Evolutionary conservation across 2,888 invertebrate species (phyloP).

Genomic region (Hipparchia sbordonii): DNA sequence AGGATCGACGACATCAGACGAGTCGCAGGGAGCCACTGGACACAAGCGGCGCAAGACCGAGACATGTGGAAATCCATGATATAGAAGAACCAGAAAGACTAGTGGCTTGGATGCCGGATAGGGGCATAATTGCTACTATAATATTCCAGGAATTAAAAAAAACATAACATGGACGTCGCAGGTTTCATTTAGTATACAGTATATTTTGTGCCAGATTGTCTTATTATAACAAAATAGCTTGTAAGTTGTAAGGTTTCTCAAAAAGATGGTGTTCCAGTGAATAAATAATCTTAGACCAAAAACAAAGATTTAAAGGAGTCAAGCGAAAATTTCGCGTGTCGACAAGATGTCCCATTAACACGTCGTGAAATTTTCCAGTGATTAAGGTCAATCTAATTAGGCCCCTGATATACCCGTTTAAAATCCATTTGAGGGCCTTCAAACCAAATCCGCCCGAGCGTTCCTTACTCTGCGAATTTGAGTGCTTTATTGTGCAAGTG

Average conservation of each 20-base stretch:
- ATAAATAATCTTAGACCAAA: neutral
- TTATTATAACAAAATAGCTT: neutral
- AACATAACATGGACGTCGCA: too few relatives aligned
- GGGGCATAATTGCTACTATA: too few relatives aligned
- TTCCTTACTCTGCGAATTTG: neutral
- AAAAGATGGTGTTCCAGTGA: neutral
- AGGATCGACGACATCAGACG: too few relatives aligned
- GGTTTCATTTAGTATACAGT: too few relatives aligned
- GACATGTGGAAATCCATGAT: too few relatives aligned
- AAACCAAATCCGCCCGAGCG: neutral
- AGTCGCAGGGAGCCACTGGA: too few relatives aligned
- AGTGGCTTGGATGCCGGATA: too few relatives aligned
- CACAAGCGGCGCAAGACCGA: too few relatives aligned
- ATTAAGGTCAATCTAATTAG: slow-evolving; percentile 1
- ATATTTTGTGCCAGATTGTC: neutral
- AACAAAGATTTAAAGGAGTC: neutral
- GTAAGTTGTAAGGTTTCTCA: neutral
- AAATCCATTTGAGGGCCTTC: neutral
- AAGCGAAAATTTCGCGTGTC: neutral
- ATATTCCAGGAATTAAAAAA: too few relatives aligned
- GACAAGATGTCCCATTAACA: too few relatives aligned
- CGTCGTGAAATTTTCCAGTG: neutral
- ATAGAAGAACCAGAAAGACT: too few relatives aligned
- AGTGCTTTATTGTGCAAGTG: neutral
- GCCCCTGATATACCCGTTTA: neutral